Conservation (phyloP, 2,113 vertebrate genomes). For the Tragelaphus buxtoni region DNA sequence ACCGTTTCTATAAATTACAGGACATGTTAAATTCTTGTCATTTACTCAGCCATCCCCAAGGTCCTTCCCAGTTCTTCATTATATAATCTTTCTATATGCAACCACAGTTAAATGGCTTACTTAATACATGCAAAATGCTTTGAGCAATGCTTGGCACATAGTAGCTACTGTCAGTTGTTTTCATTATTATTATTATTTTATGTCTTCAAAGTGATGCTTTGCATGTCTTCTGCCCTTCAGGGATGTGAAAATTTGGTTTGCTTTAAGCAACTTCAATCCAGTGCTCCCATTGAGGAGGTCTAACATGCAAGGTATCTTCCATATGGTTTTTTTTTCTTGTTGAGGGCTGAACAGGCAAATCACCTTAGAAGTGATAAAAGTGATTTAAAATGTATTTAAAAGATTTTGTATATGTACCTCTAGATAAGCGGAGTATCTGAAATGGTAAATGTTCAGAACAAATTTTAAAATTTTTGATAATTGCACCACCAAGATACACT, state of each 20-base stretch:
- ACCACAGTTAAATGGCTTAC: neutral
- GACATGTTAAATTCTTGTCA: neutral
- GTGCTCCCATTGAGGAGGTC: neutral
- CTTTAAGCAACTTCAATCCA: neutral
- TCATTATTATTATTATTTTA: neutral
- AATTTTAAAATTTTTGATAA: neutral
- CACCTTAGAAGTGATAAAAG: neutral
- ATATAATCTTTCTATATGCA: neutral
- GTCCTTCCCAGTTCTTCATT: neutral
- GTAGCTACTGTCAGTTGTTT: neutral
- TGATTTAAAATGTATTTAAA: neutral
- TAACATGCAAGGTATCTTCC: neutral
- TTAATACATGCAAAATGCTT: neutral
- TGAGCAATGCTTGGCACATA: neutral
- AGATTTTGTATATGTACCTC: neutral
- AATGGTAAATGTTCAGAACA: neutral
- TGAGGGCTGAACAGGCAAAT: neutral
- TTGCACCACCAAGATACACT: neutral
- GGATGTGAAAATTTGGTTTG: neutral
- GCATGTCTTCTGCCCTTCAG: neutral
- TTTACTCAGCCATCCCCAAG: neutral
- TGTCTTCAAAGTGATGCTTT: neutral
- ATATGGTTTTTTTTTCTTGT: neutral
- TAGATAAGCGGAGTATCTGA: slow-evolving; percentile 15
- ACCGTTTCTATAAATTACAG: neutral